Conservation (phyloP, 2,113 vertebrate species). For the Vicugna pacos region DNA sequence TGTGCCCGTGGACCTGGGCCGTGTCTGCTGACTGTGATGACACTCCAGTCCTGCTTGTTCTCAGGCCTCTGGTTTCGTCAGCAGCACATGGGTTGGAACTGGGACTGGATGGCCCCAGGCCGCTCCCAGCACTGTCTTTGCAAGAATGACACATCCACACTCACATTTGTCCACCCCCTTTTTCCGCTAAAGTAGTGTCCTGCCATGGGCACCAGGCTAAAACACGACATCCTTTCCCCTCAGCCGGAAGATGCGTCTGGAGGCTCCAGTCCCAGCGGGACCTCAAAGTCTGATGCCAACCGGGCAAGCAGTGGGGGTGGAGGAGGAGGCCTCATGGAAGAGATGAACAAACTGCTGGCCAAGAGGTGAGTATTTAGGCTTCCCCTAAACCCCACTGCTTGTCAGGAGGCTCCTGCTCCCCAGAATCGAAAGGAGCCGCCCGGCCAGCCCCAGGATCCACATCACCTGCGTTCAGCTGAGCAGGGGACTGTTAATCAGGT, state of each 20-base stretch:
- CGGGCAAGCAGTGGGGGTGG: conserved; percentile 95
- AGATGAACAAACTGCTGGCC: conserved; percentile 99
- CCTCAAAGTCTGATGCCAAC: conserved; percentile 95
- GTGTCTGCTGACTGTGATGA: accelerated
- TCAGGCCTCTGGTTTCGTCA: not conserved
- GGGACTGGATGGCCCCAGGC: not conserved
- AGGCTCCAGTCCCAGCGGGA: conserved; percentile 91
- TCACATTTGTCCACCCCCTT: not conserved
- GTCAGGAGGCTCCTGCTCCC: accelerated
- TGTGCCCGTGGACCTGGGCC: not conserved
- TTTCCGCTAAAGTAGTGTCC: not conserved
- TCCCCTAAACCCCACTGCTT: accelerated
- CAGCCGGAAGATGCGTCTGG: conserved; percentile 96
- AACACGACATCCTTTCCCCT: conserved; percentile 61
- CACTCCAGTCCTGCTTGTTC: not conserved
- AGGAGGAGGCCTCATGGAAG: conserved; percentile 98
- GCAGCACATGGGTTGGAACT: not conserved
- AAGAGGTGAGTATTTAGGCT: conserved; percentile 91
- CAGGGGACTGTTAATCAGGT: not conserved
- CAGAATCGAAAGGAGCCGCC: accelerated
- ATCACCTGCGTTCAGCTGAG: not conserved
- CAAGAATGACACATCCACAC: accelerated
- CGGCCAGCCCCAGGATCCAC: not conserved
- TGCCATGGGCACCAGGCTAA: accelerated
- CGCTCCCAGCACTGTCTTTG: accelerated